These are phyloP conservation scores for Eptesicus fuscus DNA, from an alignment of 2,113 vertebrate species.

Conservation along the genomic window DNA sequence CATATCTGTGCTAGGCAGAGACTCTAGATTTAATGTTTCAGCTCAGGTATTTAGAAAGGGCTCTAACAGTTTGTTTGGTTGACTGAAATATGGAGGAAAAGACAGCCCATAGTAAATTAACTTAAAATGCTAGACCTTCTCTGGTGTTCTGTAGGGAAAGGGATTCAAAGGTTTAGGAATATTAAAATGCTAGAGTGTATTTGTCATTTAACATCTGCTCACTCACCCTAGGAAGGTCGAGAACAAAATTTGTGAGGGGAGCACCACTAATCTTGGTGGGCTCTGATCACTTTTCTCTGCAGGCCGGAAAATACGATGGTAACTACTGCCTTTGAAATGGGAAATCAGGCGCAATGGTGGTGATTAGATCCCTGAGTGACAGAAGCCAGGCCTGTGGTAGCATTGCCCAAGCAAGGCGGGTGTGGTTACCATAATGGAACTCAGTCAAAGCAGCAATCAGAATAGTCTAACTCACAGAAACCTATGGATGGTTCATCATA, in stretches of 20 bases:
- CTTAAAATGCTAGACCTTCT: background rate
- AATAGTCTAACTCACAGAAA: no score
- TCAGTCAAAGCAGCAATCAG: background rate
- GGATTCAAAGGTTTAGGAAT: background rate
- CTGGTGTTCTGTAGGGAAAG: background rate
- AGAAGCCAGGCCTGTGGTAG: no score
- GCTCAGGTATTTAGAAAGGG: background rate
- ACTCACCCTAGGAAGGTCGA: background rate
- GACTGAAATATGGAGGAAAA: background rate
- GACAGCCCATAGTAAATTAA: background rate
- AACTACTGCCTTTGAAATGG: background rate
- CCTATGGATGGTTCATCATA: rapidly evolving
- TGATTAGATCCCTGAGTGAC: background rate
- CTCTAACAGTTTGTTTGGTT: background rate
- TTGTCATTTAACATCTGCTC: background rate
- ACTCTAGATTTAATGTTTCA: background rate
- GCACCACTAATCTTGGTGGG: no score
- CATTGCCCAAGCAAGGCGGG: background rate
- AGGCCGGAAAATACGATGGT: background rate
- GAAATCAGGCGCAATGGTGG: background rate
- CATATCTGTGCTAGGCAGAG: background rate
- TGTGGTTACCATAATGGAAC: background rate
- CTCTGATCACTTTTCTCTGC: background rate
- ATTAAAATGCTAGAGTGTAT: background rate
- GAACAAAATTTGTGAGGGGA: background rate